A percentile compares a stretch with the other conserved stretches of the same genome.
These are phyloP conservation scores for Hypomecis punctinalis DNA, from an alignment of 2,888 invertebrate genomes.

Conservation along the genomic window DNA sequence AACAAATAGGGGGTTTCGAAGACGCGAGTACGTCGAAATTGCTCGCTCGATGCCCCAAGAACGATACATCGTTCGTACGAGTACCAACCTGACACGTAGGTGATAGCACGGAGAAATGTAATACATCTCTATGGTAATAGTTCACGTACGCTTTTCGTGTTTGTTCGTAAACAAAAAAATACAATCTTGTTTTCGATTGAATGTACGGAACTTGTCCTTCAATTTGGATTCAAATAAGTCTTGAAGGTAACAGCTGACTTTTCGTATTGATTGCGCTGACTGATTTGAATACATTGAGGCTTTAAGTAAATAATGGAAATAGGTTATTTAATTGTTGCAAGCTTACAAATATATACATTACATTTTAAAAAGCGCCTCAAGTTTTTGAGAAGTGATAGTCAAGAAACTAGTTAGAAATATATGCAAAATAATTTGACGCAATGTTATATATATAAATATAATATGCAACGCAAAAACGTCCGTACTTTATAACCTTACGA, in stretches of 20 bases:
- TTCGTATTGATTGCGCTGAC: neutral
- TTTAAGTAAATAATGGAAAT: too few species aligned
- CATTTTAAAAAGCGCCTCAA: too few species aligned
- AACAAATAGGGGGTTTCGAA: constrained; percentile 72
- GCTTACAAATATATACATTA: too few species aligned
- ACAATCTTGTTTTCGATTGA: constrained; percentile 38
- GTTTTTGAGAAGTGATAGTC: too few species aligned
- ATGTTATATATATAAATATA: too few species aligned
- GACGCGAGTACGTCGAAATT: constrained; percentile 66
- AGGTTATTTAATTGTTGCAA: too few species aligned
- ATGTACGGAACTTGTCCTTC: constrained; percentile 18
- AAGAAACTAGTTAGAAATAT: too few species aligned
- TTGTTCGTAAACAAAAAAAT: constrained; percentile 35
- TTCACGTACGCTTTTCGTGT: constrained; percentile 37
- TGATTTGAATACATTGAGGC: too few species aligned
- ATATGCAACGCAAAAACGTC: neutral
- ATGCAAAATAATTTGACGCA: too few species aligned
- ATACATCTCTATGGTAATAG: constrained; percentile 45
- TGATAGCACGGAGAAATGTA: constrained; percentile 41
- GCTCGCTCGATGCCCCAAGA: constrained; percentile 47
- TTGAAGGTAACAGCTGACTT: constrained; percentile 9
- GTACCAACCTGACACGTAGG: constrained; percentile 44
- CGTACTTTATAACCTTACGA: neutral
- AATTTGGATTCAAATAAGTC: constrained; percentile 20
- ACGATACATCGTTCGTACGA: constrained; percentile 42